Percentiles rank a stretch among this genome's conserved stretches.
Conservation (phyloP, 1,140 invertebrate genomes). For the Oscheius sp. region DNA sequence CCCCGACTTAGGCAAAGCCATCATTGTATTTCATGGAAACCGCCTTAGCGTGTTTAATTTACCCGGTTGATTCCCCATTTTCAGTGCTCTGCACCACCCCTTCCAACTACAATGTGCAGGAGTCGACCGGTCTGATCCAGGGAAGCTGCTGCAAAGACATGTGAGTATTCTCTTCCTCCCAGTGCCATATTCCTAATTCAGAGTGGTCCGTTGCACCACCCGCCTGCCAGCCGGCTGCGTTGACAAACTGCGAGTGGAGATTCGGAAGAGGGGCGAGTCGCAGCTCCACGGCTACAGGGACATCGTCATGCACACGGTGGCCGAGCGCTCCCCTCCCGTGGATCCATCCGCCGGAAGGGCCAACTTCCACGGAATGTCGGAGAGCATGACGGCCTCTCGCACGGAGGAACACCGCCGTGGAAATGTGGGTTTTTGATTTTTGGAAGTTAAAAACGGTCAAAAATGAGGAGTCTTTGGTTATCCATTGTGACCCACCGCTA, state of each 20-base stretch:
- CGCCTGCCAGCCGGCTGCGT: not conserved
- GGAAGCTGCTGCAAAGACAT: conserved; percentile 6
- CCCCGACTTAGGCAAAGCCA: no score
- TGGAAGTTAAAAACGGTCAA: no score
- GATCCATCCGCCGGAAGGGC: not conserved
- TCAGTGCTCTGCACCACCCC: conserved; percentile 41
- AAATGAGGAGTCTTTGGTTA: no score
- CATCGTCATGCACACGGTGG: not conserved
- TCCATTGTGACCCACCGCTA: no score
- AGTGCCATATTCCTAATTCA: conserved; percentile 1
- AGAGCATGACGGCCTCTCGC: not conserved
- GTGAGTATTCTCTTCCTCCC: not conserved
- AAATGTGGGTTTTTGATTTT: not conserved
- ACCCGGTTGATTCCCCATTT: not conserved
- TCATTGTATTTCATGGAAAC: no score
- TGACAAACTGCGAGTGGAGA: not conserved
- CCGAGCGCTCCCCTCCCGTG: not conserved
- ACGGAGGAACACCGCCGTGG: not conserved
- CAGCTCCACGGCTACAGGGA: not conserved
- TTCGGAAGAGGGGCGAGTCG: not conserved
- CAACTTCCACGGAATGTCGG: not conserved
- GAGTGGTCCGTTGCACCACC: not conserved
- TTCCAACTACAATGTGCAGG: conserved; percentile 33
- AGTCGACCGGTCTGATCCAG: conserved; percentile 12
- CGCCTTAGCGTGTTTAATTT: not conserved